Conservation (phyloP, 2,888 invertebrate genomes). For the Mayetiola destructor region DNA sequence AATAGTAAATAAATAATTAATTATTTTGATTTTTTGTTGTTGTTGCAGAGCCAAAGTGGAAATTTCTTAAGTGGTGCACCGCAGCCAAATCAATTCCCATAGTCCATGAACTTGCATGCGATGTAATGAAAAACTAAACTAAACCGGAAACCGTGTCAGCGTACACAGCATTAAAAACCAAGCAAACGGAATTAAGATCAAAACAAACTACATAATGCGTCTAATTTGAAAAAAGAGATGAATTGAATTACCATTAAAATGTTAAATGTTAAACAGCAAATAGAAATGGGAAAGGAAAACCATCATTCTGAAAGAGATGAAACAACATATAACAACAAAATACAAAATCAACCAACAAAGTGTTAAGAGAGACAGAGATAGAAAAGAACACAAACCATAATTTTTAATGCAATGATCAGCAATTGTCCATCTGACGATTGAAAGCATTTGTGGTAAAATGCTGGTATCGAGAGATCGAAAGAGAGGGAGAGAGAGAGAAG, state of each 20-base stretch:
- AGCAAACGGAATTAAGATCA: constrained; percentile 1
- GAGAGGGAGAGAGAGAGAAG: too few species aligned
- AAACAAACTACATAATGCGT: too few species aligned
- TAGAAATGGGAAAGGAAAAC: background rate
- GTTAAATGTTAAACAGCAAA: background rate
- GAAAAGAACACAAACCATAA: too few species aligned
- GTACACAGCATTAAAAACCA: background rate
- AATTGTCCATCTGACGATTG: too few species aligned
- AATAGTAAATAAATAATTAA: background rate
- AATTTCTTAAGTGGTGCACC: constrained; percentile 23
- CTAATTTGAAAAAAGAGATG: too few species aligned
- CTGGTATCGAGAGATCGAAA: too few species aligned
- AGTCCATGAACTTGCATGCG: constrained; percentile 30
- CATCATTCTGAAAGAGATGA: background rate
- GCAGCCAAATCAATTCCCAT: constrained; percentile 34
- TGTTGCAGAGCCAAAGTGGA: background rate
- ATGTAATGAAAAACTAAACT: constrained; percentile 22
- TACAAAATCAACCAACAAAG: too few species aligned
- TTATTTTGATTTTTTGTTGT: background rate
- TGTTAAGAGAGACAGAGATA: too few species aligned
- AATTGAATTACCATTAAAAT: background rate
- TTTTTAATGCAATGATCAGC: too few species aligned
- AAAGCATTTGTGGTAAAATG: too few species aligned
- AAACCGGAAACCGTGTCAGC: constrained; percentile 17
- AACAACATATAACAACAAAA: too few species aligned